Conservation (phyloP, 2,113 vertebrate species). For the Erythrocebus patas region DNA sequence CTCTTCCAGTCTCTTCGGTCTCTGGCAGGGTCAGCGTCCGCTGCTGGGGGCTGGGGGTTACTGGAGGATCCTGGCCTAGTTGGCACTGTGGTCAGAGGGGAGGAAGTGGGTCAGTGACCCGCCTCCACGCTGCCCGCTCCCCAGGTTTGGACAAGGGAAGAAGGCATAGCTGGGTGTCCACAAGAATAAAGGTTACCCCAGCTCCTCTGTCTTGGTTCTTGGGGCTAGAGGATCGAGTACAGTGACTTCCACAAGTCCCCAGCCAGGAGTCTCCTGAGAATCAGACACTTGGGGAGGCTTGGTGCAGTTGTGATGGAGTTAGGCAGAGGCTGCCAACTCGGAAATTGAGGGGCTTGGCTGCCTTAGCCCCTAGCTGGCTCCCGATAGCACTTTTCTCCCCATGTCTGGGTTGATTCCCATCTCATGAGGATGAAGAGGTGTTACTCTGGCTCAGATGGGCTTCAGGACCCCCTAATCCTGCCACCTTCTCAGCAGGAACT, state of each 20-base stretch:
- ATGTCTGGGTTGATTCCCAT: background rate
- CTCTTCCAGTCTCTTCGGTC: background rate
- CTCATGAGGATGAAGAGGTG: background rate
- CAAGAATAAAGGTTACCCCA: background rate
- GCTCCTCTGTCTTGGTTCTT: background rate
- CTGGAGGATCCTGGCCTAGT: conserved; percentile 61
- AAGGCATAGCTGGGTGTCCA: background rate
- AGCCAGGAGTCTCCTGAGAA: background rate
- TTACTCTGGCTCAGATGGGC: background rate
- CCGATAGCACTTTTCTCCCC: background rate
- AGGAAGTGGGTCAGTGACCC: conserved; percentile 65
- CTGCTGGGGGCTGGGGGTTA: conserved; percentile 41
- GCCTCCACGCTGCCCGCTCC: background rate
- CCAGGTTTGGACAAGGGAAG: background rate
- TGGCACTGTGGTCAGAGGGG: conserved; percentile 56
- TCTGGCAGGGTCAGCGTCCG: background rate
- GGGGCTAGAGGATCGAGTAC: background rate
- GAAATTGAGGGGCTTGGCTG: background rate
- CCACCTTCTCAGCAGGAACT: background rate
- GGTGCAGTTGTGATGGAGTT: background rate
- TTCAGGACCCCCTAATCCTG: background rate
- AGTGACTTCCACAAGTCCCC: background rate
- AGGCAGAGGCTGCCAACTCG: background rate
- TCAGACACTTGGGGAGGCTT: background rate
- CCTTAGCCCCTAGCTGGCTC: background rate